Conservation (phyloP, 1,140 invertebrate species). For the Oncopodura yosiiana region DNA sequence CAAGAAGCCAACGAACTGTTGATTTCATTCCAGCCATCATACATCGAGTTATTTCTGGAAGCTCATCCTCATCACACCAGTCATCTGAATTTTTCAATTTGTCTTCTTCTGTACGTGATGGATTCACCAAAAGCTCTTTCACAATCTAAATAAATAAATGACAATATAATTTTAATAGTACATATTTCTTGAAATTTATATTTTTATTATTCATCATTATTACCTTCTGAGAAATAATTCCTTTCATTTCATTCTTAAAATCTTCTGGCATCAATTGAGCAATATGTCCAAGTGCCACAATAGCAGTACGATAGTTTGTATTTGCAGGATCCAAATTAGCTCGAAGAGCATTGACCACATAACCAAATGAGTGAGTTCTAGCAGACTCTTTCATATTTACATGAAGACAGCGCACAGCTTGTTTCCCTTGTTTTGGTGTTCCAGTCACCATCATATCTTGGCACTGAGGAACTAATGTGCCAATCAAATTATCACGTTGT, state of each 20-base stretch:
- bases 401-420: conserved; percentile 83
- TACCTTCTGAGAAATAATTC: conserved; percentile 77
- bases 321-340: conserved; percentile 59
- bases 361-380: conserved; percentile 21
- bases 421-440: conserved; percentile 90
- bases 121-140: conserved; percentile 86
- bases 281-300: conserved; percentile 88
- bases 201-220: too few relatives aligned
- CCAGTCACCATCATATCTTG: conserved; percentile 76
- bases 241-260: conserved; percentile 81
- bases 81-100: conserved; percentile 44
- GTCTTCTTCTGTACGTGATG: conserved; percentile 27
- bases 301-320: conserved; percentile 79
- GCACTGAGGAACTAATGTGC: conserved; percentile 68
- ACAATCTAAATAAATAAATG: conserved; percentile 56
- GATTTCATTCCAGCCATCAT: conserved; percentile 88
- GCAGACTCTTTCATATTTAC: conserved; percentile 56
- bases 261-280: conserved; percentile 81
- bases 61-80: conserved; percentile 77
- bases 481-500: conserved; percentile 57
- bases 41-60: conserved; percentile 82
- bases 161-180: neutral
- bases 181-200: neutral
- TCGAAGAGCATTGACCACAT: conserved; percentile 33
- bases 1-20: conserved; percentile 89